Conservation (phyloP, 2,797 vertebrate genomes). For the Pristis pectinata region DNA sequence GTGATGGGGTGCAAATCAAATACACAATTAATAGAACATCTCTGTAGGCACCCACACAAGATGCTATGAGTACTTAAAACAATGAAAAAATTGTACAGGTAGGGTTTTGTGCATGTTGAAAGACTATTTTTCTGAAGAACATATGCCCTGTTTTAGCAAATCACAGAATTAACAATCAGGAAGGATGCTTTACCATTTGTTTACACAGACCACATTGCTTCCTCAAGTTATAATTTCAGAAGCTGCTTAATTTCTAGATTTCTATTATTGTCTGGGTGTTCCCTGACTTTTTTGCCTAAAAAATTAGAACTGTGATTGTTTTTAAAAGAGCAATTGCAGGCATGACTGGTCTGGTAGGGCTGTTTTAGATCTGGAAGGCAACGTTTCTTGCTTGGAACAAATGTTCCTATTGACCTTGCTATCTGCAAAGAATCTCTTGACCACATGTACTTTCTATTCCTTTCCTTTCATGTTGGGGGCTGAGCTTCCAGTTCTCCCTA, state of each 20-base stretch:
- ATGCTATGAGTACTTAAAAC: not conserved
- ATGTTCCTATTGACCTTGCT: too few species aligned
- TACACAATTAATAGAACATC: too few species aligned
- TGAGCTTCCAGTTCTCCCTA: not conserved
- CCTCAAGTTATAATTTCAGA: not conserved
- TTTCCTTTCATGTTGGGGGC: not conserved
- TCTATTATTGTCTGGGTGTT: not conserved
- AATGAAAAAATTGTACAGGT: too few species aligned
- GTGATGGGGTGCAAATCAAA: too few species aligned
- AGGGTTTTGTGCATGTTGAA: not conserved
- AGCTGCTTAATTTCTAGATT: not conserved
- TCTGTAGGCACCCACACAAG: not conserved
- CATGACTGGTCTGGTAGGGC: not conserved
- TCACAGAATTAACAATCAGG: too few species aligned
- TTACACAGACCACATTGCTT: not conserved
- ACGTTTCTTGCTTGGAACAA: too few species aligned
- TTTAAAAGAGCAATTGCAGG: too few species aligned
- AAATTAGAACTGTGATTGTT: too few species aligned
- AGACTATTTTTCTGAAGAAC: not conserved
- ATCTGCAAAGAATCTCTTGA: too few species aligned
- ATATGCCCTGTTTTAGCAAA: not conserved
- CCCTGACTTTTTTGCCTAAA: not conserved
- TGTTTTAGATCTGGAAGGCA: not conserved
- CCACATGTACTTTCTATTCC: too few species aligned
- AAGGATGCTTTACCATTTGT: too few species aligned